A percentile compares a stretch with the other conserved stretches of the same genome.
Conservation (phyloP, 2,888 invertebrate genomes). For the Tubulanus polymorphus region DNA sequence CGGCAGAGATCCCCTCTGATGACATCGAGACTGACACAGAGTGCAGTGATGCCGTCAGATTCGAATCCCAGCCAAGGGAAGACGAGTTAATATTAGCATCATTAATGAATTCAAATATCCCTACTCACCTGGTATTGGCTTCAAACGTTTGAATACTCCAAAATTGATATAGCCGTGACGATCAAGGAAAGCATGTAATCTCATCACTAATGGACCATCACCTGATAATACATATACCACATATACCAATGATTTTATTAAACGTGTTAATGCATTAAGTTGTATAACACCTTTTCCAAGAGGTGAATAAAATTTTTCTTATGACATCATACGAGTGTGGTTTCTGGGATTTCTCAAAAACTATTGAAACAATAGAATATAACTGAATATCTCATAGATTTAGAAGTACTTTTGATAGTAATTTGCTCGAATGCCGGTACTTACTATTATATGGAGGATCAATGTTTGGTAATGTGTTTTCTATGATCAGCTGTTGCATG, state of each 20-base stretch:
- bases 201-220: constrained; percentile 75
- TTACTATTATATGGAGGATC: constrained; percentile 81
- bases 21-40: no score
- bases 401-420: no score
- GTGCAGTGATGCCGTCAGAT: no score
- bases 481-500: constrained; percentile 81
- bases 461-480: constrained; percentile 75
- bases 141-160: constrained; percentile 86
- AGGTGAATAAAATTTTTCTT: background rate
- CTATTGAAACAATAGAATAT: no score
- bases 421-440: no score
- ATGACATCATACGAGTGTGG: background rate
- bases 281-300: background rate
- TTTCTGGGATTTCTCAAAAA: no score
- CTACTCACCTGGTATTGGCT: constrained; percentile 54
- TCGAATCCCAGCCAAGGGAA: no score
- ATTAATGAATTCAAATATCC: no score
- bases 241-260: background rate
- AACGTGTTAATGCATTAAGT: background rate
- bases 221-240: constrained; percentile 30
- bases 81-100: no score
- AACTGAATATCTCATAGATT: no score
- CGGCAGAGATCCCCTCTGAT: no score
- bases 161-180: constrained; percentile 97
- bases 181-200: constrained; percentile 87